Evolutionary conservation across 2,113 vertebrate species (phyloP), one percentile per base, ranked within the genome.

Genomic region (Oncorhynchus mykiss): DNA sequence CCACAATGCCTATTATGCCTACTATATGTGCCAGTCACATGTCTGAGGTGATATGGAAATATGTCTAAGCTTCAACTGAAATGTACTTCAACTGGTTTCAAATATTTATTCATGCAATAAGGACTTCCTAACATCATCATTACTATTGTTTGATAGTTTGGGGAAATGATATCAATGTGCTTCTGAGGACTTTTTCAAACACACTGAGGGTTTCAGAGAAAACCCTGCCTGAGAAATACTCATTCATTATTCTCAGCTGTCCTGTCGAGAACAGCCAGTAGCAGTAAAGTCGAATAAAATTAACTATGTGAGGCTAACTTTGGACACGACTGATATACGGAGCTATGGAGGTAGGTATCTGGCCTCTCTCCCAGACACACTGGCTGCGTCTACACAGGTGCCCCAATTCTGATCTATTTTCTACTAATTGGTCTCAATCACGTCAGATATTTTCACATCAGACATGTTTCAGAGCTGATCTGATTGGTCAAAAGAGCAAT

Each of bases 341-440:
- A 69, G 31, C n/a, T 11, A 69, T 76, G 67, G 82, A 85, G 39
- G 39, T 45, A 62, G 22, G 16, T 83, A 88, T 86, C 88, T 89
- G 91, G 88, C 82, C 80, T 70, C 82, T 86, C 84, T 89, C 88
- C 88, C 88, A 88, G 88, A 80, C 87, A 31, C 80, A 83, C 54
- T 20, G 54, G 54, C 54, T 45, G 39, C 39, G 9, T 45, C 9
- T 11, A 45, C 39, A 45, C 9, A 45, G 39, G 39, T 2, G 12
- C 2, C 39, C 39, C 39, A 45, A 45, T 11, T 12, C 9, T 45
- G 39, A 45, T 45, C 2, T 45, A 12, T 45, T 45, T 45, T 45
- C 39, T 9, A 45, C 9, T 45, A 45, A 57, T 45, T 45, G 39
- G 39, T 45, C 39, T 45, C 39, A 45, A 45, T 45, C 39, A 45